phyloP scores from a whole-genome alignment of 2,888 invertebrate genomes.

The Tipula confusa region DNA sequence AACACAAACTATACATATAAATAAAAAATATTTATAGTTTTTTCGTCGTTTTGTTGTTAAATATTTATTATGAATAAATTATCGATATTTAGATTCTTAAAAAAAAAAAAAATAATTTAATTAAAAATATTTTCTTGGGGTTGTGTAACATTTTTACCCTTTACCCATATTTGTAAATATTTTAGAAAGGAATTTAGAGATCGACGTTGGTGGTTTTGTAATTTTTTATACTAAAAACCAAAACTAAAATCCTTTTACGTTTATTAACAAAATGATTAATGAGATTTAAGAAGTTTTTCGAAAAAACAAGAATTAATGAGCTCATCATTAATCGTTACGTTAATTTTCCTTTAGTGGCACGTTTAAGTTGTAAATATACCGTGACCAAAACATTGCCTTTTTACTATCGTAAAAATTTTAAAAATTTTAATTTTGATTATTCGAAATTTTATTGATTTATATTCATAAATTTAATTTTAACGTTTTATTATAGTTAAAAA shows the following conservation, averaged over 20 bases:
- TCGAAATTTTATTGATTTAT: no score
- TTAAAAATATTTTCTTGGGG: neutral
- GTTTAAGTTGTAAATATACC: no score
- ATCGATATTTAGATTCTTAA: neutral
- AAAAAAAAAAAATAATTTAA: neutral
- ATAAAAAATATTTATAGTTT: neutral
- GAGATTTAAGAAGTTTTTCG: neutral
- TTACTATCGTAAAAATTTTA: no score
- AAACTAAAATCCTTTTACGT: neutral
- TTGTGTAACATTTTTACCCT: neutral
- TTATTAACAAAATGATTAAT: neutral
- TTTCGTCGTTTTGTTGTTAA: neutral
- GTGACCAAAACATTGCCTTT: no score
- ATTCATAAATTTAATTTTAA: no score
- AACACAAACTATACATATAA: neutral
- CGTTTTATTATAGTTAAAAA: no score
- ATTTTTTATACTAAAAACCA: no score
- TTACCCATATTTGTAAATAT: neutral
- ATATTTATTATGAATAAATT: conserved; percentile 25
- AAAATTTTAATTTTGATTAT: no score
- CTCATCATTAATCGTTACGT: no score
- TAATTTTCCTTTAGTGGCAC: no score
- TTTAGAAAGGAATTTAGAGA: neutral
- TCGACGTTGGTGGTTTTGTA: neutral
- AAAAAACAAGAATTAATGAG: neutral